Percentiles rank a stretch among this genome's conserved stretches.
phyloP scores from a whole-genome alignment of 2,113 vertebrate genomes.

The Centropus unirufus region DNA sequence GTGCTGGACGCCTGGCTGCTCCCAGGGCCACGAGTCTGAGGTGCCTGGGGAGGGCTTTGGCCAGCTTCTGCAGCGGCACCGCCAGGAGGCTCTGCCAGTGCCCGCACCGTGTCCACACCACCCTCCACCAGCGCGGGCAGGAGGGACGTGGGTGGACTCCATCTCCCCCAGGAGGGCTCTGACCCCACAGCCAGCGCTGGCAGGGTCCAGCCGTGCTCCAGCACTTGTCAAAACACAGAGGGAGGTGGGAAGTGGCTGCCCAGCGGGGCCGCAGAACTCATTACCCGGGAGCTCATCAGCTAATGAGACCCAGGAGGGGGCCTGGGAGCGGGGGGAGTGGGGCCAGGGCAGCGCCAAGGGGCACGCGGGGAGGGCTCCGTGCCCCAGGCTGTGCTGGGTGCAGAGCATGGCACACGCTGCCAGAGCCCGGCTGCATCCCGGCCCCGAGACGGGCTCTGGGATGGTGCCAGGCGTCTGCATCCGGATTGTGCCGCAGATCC shows the following conservation, averaged over 20 bases:
- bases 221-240: constrained; percentile 59
- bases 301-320: constrained; percentile 53
- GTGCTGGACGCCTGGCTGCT: neutral
- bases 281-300: constrained; percentile 29
- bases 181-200: neutral
- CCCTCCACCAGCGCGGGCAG: fast-evolving
- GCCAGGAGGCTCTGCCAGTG: neutral
- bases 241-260: constrained; percentile 29
- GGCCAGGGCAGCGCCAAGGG: fast-evolving
- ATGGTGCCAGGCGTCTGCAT: fast-evolving
- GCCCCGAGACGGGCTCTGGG: fast-evolving
- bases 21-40: fast-evolving
- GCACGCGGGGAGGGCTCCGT: fast-evolving
- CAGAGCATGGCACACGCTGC: too few relatives aligned
- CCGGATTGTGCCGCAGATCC: neutral
- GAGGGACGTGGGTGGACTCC: neutral
- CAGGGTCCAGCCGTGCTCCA: neutral
- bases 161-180: neutral
- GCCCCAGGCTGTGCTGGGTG: too few relatives aligned
- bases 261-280: constrained; percentile 24
- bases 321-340: neutral
- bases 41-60: neutral
- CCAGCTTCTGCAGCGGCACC: neutral
- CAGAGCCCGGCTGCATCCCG: neutral
- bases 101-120: fast-evolving